Conservation (phyloP, 2,888 invertebrate species). For the Nomada hirtipes region DNA sequence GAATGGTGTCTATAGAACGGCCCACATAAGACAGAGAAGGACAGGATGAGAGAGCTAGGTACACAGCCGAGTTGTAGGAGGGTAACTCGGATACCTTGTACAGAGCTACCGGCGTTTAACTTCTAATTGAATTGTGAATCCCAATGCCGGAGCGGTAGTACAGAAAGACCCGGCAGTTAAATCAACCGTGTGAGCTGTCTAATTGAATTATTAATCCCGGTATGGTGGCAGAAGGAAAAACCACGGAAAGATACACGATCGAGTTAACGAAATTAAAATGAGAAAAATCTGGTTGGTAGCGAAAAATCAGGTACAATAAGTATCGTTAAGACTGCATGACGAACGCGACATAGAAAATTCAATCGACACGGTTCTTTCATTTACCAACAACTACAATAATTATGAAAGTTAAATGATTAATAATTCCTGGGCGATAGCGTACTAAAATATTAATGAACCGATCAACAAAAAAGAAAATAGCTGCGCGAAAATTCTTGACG, state of each 20-base stretch:
- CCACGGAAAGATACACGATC: slow-evolving; percentile 68
- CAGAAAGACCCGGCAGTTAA: slow-evolving; percentile 75
- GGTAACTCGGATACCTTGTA: slow-evolving; percentile 75
- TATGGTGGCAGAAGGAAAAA: slow-evolving; percentile 56
- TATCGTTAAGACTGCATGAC: slow-evolving; percentile 8
- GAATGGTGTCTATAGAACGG: not conserved
- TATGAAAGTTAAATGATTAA: not conserved
- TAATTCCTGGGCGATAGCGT: not conserved
- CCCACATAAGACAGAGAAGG: slow-evolving; percentile 19
- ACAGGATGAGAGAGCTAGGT: slow-evolving; percentile 52
- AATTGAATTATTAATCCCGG: slow-evolving; percentile 77
- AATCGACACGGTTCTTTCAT: not conserved
- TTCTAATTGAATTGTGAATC: slow-evolving; percentile 80
- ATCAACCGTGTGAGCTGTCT: slow-evolving; percentile 76
- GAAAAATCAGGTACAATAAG: not conserved
- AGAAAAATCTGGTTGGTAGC: slow-evolving; percentile 51
- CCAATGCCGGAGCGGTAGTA: slow-evolving; percentile 71
- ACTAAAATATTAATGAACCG: not conserved
- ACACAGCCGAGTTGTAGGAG: slow-evolving; percentile 64
- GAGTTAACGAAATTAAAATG: slow-evolving; percentile 67
- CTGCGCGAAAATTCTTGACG: not conserved
- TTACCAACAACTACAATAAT: not conserved
- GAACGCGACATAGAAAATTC: not conserved
- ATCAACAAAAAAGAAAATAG: not conserved
- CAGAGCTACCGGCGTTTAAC: slow-evolving; percentile 78